A percentile compares a stretch with the other conserved stretches of the same genome.
Conservation (phyloP, 64 coral and sea anemone species). For the Montipora efflorescens region DNA sequence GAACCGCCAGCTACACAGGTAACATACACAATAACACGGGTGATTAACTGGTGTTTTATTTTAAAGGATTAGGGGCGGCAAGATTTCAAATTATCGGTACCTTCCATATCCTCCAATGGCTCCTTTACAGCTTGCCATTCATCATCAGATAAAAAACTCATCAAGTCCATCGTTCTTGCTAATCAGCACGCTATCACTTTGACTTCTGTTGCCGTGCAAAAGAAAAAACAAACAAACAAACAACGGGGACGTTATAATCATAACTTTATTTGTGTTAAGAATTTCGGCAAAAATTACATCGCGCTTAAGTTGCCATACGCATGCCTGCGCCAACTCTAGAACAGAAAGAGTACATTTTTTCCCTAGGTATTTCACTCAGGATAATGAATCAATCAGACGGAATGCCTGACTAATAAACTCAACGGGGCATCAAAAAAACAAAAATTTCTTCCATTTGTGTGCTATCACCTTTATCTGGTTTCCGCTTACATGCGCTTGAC, state of each 20-base stretch:
- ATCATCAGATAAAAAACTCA: constrained; percentile 28
- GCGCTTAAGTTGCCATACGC: not conserved
- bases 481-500: too few species aligned
- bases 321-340: not conserved
- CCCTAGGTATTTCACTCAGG: not conserved
- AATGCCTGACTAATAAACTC: not conserved
- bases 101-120: constrained; percentile 6
- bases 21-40: too few species aligned
- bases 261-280: not conserved
- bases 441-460: too few species aligned
- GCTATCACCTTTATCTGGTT: too few species aligned
- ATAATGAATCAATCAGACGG: not conserved
- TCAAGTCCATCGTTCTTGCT: constrained; percentile 13
- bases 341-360: not conserved
- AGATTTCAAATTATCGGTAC: not conserved
- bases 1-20: too few species aligned
- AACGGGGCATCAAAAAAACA: not conserved
- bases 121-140: constrained; percentile 30
- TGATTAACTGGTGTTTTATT: too few species aligned
- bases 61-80: too few species aligned
- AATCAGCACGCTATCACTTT: not conserved
- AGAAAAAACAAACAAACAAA: not conserved
- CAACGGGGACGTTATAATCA: not conserved
- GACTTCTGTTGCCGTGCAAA: not conserved
- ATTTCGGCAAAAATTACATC: not conserved